A percentile compares a stretch with the other conserved stretches of the same genome.
Evolutionary conservation across 2,888 invertebrate genomes (phyloP).

Genomic region (Tryphoninae sp.): DNA sequence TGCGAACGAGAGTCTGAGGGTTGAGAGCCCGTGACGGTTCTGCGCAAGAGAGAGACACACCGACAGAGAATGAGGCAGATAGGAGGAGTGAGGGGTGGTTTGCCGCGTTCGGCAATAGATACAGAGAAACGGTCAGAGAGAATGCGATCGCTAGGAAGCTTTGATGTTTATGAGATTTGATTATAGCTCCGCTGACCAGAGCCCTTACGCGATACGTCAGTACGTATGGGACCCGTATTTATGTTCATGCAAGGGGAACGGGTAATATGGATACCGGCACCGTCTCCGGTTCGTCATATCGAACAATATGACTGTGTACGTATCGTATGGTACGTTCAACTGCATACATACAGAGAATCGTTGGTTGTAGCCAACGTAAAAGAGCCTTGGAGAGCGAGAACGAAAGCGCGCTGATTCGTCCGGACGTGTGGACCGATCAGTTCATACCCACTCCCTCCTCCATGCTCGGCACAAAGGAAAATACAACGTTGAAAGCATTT

Average conservation of each 20-base stretch:
- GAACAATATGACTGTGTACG: neutral
- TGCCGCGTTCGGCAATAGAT: conserved; percentile 29
- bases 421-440: conserved; percentile 47
- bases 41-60: conserved; percentile 2
- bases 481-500: conserved; percentile 52
- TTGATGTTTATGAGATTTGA: conserved; percentile 75
- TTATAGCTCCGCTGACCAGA: conserved; percentile 66
- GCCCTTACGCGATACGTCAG: conserved; percentile 34
- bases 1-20: conserved; percentile 17
- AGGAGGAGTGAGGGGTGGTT: conserved; percentile 3
- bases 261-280: neutral
- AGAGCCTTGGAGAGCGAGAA: neutral
- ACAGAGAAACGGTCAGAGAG: conserved; percentile 50
- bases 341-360: too few relatives aligned
- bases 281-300: neutral
- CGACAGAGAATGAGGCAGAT: too few relatives aligned
- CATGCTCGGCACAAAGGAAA: conserved; percentile 42
- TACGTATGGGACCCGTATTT: conserved; percentile 1
- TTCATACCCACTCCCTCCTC: too few relatives aligned
- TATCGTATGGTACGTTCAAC: too few relatives aligned
- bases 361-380: too few relatives aligned
- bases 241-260: neutral
- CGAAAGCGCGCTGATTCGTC: conserved; percentile 40
- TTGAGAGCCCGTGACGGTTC: conserved; percentile 31
- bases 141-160: conserved; percentile 61